Conservation (phyloP, 2,888 invertebrate species). For the Monopis laevigella region DNA sequence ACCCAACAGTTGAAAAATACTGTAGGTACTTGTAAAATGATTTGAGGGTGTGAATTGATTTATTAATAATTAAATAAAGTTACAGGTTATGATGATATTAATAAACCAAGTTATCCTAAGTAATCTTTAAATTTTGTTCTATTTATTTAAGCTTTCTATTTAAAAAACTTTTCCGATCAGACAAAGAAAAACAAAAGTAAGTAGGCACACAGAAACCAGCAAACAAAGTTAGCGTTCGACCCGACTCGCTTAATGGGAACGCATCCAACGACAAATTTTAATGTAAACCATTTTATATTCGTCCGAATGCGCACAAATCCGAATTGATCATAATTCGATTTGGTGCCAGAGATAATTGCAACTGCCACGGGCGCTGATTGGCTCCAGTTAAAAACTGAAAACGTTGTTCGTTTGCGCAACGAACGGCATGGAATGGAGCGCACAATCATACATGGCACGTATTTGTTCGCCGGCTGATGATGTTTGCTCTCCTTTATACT, state of each 20-base stretch:
- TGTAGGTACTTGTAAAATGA: too few species aligned
- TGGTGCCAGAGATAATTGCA: constrained; percentile 63
- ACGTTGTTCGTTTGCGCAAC: constrained; percentile 21
- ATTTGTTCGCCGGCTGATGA: constrained; percentile 58
- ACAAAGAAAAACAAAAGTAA: too few species aligned
- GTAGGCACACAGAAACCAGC: constrained; percentile 37
- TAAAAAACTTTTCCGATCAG: too few species aligned
- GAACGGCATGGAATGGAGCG: constrained; percentile 22
- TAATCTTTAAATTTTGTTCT: too few species aligned
- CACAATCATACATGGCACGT: constrained; percentile 54
- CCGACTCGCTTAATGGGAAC: constrained; percentile 58
- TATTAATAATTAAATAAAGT: too few species aligned
- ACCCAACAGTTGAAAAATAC: too few species aligned
- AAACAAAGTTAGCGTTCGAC: constrained; percentile 45
- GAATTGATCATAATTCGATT: constrained; percentile 69
- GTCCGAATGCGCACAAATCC: constrained; percentile 64
- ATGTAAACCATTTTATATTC: constrained; percentile 68
- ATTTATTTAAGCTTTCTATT: too few species aligned
- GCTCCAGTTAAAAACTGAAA: constrained; percentile 45
- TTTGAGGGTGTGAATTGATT: too few species aligned
- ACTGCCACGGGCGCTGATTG: constrained; percentile 66
- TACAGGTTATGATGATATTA: too few species aligned
- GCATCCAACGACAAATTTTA: constrained; percentile 64
- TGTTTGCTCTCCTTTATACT: constrained; percentile 50
- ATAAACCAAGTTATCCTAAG: too few species aligned